Percentiles rank a stretch among this genome's conserved stretches.
These are phyloP conservation scores for Ceratina japonica DNA, from an alignment of 1,140 invertebrate species.

Conservation along the genomic window DNA sequence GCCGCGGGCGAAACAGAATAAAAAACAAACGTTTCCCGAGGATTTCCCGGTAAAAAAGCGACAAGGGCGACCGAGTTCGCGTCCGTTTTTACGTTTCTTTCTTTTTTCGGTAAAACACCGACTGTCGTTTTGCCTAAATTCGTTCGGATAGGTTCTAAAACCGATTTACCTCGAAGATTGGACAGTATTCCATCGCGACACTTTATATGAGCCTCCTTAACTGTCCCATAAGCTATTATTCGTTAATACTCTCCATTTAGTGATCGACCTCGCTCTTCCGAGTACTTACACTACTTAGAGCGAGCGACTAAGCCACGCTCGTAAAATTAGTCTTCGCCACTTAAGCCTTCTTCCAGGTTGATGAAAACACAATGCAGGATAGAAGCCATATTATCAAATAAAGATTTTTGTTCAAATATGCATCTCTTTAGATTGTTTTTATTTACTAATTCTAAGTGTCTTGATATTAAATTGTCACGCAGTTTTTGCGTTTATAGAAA, in stretches of 20 bases:
- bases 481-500: too few species aligned
- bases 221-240: conserved; percentile 1
- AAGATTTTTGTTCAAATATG: too few species aligned
- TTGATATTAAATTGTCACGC: too few species aligned
- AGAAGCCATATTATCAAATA: too few species aligned
- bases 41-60: not conserved
- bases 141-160: too few species aligned
- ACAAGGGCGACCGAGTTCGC: not conserved
- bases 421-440: too few species aligned
- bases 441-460: too few species aligned
- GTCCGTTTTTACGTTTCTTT: not conserved
- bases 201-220: not conserved
- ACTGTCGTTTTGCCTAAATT: not conserved
- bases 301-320: not conserved
- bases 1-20: not conserved
- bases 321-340: conserved; percentile 21
- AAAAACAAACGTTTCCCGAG: not conserved
- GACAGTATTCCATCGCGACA: too few species aligned
- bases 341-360: not conserved
- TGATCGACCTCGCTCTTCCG: not conserved
- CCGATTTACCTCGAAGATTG: too few species aligned
- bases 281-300: not conserved
- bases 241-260: not conserved
- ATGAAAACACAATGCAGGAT: too few species aligned
- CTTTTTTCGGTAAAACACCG: not conserved